Percentiles rank a stretch among this genome's conserved stretches.
Evolutionary conservation across 2,797 vertebrate genomes (phyloP).

Genomic region (Acanthurus leucopareius): DNA sequence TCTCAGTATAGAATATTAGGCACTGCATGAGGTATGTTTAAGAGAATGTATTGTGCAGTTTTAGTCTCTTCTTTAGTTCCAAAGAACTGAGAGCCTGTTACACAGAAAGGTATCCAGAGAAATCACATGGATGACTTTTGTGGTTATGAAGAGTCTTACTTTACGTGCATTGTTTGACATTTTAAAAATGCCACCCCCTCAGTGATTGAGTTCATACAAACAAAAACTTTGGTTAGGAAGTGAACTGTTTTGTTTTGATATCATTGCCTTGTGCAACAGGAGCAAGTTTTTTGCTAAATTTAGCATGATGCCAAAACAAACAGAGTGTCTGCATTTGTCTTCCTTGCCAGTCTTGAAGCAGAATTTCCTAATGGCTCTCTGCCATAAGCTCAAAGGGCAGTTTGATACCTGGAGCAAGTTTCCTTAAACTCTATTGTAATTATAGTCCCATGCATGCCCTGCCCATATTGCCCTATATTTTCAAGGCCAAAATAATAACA

Average conservation of each 20-base stretch:
- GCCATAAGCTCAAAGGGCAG: not conserved
- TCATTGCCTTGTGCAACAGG: not conserved
- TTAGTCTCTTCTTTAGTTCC: not conserved
- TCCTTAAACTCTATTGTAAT: not conserved
- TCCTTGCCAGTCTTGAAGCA: no score
- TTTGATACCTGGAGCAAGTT: constrained; percentile 5
- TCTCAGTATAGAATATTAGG: not conserved
- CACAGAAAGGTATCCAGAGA: not conserved
- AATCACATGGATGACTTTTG: not conserved
- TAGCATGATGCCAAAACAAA: not conserved
- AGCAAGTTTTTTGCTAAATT: not conserved
- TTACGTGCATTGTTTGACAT: not conserved
- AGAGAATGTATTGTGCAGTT: not conserved
- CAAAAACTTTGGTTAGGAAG: no score
- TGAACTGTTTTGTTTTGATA: not conserved
- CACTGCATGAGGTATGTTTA: not conserved
- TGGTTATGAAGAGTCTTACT: not conserved
- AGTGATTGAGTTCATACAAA: no score
- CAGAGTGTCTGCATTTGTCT: not conserved
- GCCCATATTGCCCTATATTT: not conserved
- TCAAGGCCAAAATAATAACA: no score
- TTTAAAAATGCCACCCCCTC: not conserved
- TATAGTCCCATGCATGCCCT: no score
- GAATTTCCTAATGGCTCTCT: no score
- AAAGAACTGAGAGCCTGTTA: not conserved